Conservation (phyloP, 2,888 invertebrate genomes). For the Scaptomyza caliginosa region DNA sequence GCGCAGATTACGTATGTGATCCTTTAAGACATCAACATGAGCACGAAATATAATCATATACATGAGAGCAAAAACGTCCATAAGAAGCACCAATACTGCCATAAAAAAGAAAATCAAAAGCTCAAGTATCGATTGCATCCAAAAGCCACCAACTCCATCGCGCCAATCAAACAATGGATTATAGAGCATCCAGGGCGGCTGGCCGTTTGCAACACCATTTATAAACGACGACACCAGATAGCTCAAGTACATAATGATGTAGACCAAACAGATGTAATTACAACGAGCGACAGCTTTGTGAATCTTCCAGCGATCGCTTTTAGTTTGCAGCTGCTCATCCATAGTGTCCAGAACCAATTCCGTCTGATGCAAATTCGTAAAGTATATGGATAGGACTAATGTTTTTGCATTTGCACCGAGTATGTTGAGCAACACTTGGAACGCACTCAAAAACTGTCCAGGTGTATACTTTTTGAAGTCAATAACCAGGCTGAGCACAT, state of each 20-base stretch:
- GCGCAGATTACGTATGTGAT: constrained; percentile 33
- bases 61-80: constrained; percentile 33
- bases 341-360: neutral
- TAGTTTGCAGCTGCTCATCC: constrained; percentile 21
- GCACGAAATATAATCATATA: constrained; percentile 30
- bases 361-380: neutral
- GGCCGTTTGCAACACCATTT: neutral
- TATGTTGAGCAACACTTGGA: constrained; percentile 39
- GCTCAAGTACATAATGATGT: constrained; percentile 13
- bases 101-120: constrained; percentile 17
- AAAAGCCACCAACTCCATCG: constrained; percentile 13
- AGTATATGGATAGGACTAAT: neutral
- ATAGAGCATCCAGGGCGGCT: constrained; percentile 44
- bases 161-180: constrained; percentile 50
- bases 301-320: constrained; percentile 26
- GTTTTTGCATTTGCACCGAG: constrained; percentile 31
- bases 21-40: constrained; percentile 40
- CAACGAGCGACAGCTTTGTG: constrained; percentile 30
- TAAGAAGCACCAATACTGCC: neutral
- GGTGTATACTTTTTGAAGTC: constrained; percentile 22
- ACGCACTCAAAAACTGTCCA: constrained; percentile 34
- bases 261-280: constrained; percentile 34
- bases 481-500: constrained; percentile 19
- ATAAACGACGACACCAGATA: constrained; percentile 22
- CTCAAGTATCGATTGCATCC: constrained; percentile 32